A percentile compares a stretch with the other conserved stretches of the same genome.
Conservation (phyloP, 2,113 vertebrate genomes). For the Notothenia rossii region DNA sequence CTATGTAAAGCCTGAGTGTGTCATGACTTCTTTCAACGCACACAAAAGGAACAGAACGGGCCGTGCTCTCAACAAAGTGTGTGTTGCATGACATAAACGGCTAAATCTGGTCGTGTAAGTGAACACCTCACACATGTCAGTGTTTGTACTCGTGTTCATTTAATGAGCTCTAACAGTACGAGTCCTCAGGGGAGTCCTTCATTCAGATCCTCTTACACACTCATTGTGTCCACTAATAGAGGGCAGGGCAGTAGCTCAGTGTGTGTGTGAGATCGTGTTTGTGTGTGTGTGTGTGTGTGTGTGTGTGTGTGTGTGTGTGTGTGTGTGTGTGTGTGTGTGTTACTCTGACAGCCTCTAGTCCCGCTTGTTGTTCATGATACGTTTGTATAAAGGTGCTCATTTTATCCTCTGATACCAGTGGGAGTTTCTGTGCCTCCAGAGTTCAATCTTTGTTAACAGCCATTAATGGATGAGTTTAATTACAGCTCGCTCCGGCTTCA, state of each 20-base stretch:
- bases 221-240: slow-evolving; percentile 76
- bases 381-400: slow-evolving; percentile 65
- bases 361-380: slow-evolving; percentile 61
- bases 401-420: slow-evolving; percentile 61
- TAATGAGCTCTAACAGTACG: slow-evolving; percentile 78
- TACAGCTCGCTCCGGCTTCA: slow-evolving; percentile 32
- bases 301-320: too few relatives aligned
- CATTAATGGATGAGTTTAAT: slow-evolving; percentile 50
- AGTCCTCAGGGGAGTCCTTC: slow-evolving; percentile 76
- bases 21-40: slow-evolving; percentile 47
- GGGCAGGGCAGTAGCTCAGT: slow-evolving; percentile 62
- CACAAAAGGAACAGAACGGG: slow-evolving; percentile 45
- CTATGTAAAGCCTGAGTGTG: slow-evolving; percentile 46
- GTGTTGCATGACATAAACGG: slow-evolving; percentile 66
- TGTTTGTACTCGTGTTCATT: slow-evolving; percentile 74
- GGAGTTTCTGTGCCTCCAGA: slow-evolving; percentile 55
- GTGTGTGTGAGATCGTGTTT: too few relatives aligned
- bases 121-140: slow-evolving; percentile 61
- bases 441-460: slow-evolving; percentile 41
- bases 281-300: slow-evolving; percentile 27
- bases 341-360: slow-evolving; percentile 66
- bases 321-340: too few relatives aligned
- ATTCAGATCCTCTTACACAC: slow-evolving; percentile 80
- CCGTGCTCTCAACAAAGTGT: slow-evolving; percentile 60
- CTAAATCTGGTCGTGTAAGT: slow-evolving; percentile 74